These are phyloP conservation scores for Apis florea DNA, from an alignment of 1,140 invertebrate genomes.

Conservation along the genomic window DNA sequence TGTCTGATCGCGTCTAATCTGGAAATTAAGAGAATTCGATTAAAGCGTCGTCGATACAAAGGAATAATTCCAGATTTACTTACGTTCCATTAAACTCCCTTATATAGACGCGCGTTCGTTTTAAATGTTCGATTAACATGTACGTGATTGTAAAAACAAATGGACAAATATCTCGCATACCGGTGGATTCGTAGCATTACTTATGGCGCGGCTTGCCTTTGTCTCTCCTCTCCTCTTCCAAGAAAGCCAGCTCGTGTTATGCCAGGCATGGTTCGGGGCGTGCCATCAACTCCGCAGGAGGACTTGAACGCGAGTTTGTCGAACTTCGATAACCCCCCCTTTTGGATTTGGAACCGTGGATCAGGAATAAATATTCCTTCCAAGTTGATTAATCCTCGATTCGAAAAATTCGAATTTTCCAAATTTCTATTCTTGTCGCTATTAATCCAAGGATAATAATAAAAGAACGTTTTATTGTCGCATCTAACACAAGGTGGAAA, in stretches of 20 bases:
- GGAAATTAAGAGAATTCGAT: no score
- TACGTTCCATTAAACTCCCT: no score
- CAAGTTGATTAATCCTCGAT: no score
- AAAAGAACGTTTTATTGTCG: conserved; percentile 21
- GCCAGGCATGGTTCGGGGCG: conserved; percentile 33
- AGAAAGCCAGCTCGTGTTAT: conserved; percentile 37
- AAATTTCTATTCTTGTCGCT: neutral
- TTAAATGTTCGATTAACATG: conserved; percentile 26
- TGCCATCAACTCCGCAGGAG: conserved; percentile 25
- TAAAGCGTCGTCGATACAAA: no score
- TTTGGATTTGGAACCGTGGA: neutral
- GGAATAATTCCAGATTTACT: no score
- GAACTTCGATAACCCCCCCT: neutral
- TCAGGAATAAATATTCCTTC: neutral
- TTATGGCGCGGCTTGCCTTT: conserved; percentile 37
- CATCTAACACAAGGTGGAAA: neutral
- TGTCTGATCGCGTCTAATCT: no score
- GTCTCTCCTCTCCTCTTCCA: conserved; percentile 24
- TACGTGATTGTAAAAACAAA: conserved; percentile 35
- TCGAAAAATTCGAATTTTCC: no score
- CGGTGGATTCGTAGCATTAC: conserved; percentile 4
- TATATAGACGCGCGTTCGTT: neutral
- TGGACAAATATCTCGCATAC: neutral
- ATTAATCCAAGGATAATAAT: neutral
- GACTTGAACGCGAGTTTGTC: neutral